A percentile compares a stretch with the other conserved stretches of the same genome.
These are phyloP conservation scores for Leucophenga montana DNA, from an alignment of 2,888 invertebrate genomes.

Conservation along the genomic window DNA sequence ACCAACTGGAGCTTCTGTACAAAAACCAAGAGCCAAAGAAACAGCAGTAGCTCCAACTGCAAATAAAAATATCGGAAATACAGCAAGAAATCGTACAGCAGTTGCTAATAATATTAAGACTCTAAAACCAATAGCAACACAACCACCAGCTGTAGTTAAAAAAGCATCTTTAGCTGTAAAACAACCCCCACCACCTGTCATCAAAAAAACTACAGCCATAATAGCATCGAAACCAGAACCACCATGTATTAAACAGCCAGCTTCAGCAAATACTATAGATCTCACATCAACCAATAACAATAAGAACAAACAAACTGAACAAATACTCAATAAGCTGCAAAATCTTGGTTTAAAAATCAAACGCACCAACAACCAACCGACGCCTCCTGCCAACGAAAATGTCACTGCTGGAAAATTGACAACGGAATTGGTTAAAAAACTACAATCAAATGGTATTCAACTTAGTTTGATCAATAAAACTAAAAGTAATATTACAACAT, in stretches of 20 bases:
- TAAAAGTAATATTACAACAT: no score
- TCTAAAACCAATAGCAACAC: no score
- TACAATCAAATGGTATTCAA: constrained; percentile 64
- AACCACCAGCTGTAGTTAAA: no score
- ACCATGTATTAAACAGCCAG: not conserved
- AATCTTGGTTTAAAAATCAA: constrained; percentile 66
- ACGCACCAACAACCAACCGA: constrained; percentile 37
- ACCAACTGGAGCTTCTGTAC: no score
- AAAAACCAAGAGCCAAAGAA: no score
- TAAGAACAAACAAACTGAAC: constrained; percentile 44
- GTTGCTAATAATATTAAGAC: no score
- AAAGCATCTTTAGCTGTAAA: no score
- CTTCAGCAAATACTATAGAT: not conserved
- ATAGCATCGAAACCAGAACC: not conserved
- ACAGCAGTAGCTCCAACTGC: no score
- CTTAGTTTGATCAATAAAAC: not conserved
- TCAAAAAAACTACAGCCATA: no score
- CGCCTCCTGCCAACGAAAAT: not conserved
- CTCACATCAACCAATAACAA: not conserved
- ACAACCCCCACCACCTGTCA: no score
- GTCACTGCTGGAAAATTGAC: not conserved
- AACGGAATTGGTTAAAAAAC: constrained; percentile 57
- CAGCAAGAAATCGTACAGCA: no score
- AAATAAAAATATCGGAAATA: no score
- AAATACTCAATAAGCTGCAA: constrained; percentile 61